These are phyloP conservation scores for Hemicentrotus pulcherrimus DNA, from an alignment of 35 echinoderm and acorn worm species.

Conservation along the genomic window DNA sequence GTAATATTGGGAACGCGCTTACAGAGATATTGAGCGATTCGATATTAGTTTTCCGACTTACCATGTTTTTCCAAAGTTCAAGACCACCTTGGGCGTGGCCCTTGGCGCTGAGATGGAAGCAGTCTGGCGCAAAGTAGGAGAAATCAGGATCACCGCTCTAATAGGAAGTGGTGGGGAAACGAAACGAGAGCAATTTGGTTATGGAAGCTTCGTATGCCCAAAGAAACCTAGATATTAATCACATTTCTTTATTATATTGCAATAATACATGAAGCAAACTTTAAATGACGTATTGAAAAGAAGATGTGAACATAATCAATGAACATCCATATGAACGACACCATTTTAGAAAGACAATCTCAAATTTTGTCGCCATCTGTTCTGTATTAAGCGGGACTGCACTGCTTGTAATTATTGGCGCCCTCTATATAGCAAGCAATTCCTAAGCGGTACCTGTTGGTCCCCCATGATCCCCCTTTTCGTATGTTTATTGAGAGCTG, in stretches of 20 bases:
- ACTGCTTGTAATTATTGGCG: no score
- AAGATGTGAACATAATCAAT: no score
- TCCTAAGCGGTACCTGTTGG: no score
- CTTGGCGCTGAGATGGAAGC: conserved; percentile 89
- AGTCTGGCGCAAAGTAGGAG: conserved; percentile 90
- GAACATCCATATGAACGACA: no score
- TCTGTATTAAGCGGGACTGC: no score
- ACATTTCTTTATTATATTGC: background rate
- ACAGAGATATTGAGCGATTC: background rate
- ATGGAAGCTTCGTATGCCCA: background rate
- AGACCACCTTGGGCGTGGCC: conserved; percentile 71
- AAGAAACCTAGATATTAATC: background rate
- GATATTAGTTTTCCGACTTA: conserved; percentile 44
- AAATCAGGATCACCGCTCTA: conserved; percentile 64
- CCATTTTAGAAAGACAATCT: no score
- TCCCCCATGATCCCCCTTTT: no score
- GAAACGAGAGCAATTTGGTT: background rate
- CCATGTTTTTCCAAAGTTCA: conserved; percentile 95
- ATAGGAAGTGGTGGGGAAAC: background rate
- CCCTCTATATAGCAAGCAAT: no score
- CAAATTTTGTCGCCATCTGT: no score
- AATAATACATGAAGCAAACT: no score
- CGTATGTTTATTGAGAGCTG: no score
- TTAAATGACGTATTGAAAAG: no score
- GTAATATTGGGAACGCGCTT: background rate